These are phyloP conservation scores for Uropetala carovei DNA, from an alignment of 2,888 invertebrate genomes.

Conservation along the genomic window DNA sequence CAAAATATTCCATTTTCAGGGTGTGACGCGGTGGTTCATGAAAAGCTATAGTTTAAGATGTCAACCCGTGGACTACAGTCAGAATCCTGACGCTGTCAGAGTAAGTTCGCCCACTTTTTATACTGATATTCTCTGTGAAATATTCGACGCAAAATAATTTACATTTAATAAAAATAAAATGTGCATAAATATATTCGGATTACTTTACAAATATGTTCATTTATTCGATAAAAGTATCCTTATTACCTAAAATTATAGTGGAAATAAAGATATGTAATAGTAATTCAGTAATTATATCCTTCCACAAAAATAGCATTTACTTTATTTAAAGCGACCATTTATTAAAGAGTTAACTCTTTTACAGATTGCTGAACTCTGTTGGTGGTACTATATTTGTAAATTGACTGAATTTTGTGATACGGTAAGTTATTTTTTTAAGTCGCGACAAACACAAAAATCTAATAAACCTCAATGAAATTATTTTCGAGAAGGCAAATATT, in stretches of 20 bases:
- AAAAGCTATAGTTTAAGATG: slow-evolving; percentile 96
- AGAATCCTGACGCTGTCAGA: slow-evolving; percentile 92
- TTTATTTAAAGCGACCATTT: too few relatives aligned
- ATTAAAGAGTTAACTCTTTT: slow-evolving; percentile 72
- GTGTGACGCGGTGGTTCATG: slow-evolving; percentile 94
- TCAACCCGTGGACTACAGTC: slow-evolving; percentile 97
- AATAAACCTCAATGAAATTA: too few relatives aligned
- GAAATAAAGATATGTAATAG: not conserved
- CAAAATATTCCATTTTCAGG: slow-evolving; percentile 70
- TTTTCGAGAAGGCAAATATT: too few relatives aligned
- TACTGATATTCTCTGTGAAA: not conserved
- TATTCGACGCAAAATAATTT: not conserved
- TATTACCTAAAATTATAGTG: too few relatives aligned
- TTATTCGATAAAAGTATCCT: too few relatives aligned
- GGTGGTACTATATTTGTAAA: slow-evolving; percentile 98
- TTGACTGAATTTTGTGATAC: slow-evolving; percentile 97
- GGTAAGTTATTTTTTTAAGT: slow-evolving; percentile 79
- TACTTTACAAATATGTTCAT: too few relatives aligned
- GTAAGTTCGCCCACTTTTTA: slow-evolving; percentile 81
- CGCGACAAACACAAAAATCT: too few relatives aligned
- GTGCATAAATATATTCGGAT: too few relatives aligned
- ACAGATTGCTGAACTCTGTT: slow-evolving; percentile 94
- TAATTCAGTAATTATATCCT: not conserved
- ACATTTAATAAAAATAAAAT: too few relatives aligned
- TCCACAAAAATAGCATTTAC: not conserved